Base-by-base conservation (phyloP, 2,113 vertebrate genomes). In the Erinaceus europaeus region DNA sequence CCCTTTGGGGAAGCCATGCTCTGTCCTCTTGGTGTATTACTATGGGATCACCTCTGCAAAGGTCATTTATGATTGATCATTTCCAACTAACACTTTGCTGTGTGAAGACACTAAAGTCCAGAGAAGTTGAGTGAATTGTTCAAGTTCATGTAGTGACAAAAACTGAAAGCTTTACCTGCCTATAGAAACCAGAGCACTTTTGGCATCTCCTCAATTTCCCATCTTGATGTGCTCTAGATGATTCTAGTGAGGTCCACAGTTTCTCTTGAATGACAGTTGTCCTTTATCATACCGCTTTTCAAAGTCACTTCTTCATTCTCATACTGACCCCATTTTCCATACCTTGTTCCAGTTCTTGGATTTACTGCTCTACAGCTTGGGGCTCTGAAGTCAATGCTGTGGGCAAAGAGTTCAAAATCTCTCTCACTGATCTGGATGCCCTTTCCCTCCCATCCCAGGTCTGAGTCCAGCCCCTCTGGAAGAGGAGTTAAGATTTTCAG, bases 391-490 rank as follows among this genome's bases (percentile, higher is more conserved):
- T 93, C 91, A 62, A 80, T 62, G 93, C 89, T 20, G 3, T 86
- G 62, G 55, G 89, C 86, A 82, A 91, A 91, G 5, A 81, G 86
- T 93, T 95, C 94, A 93, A 92, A 93, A 92, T 68, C 84, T 87
- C 74, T 67, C 84, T 86, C 36, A 2, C 72, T 93, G 93, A 95
- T 84, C 77, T 67, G 25, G 20, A 85, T 87, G 91, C 88, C 93
- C 87, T 95, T 95, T 94, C 78, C 93, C 93, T 94, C 91, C 91
- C 91, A 74, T 90, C 71, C 67, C 53, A 75, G 91, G 94, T 88
- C 92, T 95, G 87, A 61, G 93, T 79, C 93, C 93, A 93, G 91
- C 94, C 94, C 94, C 94, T 94, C 91, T 65, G 91, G 93, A 84
- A 9, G 13, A 93, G 76, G 82, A 73, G 94, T 94, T 94, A 96